Evolutionary conservation across 2,797 vertebrate species (phyloP), one percentile per base, ranked within the genome.

Genomic region (Myripristis murdjan): DNA sequence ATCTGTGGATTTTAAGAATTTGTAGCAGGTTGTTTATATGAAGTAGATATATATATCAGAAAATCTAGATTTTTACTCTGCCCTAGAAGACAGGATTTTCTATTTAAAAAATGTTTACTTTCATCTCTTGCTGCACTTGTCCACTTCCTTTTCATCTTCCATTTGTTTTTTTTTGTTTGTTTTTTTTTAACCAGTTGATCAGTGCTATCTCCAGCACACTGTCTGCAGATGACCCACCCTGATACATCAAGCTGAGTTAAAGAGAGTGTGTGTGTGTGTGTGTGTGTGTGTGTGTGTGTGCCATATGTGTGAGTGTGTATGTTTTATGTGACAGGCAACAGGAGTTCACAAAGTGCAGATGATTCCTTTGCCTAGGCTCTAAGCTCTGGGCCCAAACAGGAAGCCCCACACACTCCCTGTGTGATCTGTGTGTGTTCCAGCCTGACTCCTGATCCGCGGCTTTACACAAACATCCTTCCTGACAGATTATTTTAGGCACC

Each of bases 391-490:
- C 48, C 72, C 75, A 62, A 88, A 90, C 88, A 91, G 89, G 89
- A 92, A 90, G 87, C 74, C 37, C 74, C 79, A 73, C 83, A 77
- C 84, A 83, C 82, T 72, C 69, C n/a, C 51, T 68, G 64, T 62
- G 54, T 41, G 26, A 80, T 76, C 73, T 64, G 26, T 79, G 83
- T 84, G 81, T 82, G 73, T 75, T 78, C 67, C 55, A 68, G 56
- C 48, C 64, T 37, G 65, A 80, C 70, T 83, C 77, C 70, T 61
- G 70, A 75, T 87, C 70, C 78, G 49, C 62, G 20, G 69, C 64
- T 85, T 86, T 83, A 89, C 89, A 88, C 88, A 91, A 89, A 94
- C 92, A 91, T 93, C 90, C 94, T 93, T 94, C 89, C 90, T 84
- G 73, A 58, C 60, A 70, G 89, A 91, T 86, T 87, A 85, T 90